phyloP scores from a whole-genome alignment of 2,888 invertebrate genomes.

The Patella ulyssiponensis region DNA sequence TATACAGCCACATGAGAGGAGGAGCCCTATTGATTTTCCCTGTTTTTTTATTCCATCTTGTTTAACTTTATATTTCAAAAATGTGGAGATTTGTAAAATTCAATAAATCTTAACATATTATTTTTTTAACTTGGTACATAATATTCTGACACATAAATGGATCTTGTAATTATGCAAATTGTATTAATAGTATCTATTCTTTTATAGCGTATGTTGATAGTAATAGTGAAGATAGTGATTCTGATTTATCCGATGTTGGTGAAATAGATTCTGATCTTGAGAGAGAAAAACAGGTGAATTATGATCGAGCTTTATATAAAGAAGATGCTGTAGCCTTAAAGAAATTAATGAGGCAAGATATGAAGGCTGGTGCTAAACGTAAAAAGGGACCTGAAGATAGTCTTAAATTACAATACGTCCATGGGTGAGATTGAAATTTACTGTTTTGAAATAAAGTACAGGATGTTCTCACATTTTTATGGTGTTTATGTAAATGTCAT shows the following conservation, averaged over 20 bases:
- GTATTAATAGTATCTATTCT: not conserved
- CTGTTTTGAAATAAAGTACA: too few species aligned
- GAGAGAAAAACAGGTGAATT: conserved; percentile 68
- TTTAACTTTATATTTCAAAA: too few species aligned
- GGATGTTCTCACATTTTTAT: too few species aligned
- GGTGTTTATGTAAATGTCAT: not conserved
- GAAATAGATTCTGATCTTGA: conserved; percentile 72
- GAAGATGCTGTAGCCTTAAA: conserved; percentile 66
- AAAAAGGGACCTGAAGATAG: conserved; percentile 67
- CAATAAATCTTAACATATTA: not conserved
- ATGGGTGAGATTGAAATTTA: conserved; percentile 61
- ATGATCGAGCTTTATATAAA: conserved; percentile 65
- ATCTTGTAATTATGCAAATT: too few species aligned
- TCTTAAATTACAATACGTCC: conserved; percentile 69
- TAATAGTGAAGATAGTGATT: conserved; percentile 71
- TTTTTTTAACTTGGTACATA: not conserved
- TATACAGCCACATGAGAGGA: too few species aligned
- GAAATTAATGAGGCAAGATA: conserved; percentile 60
- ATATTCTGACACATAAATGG: not conserved
- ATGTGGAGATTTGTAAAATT: too few species aligned
- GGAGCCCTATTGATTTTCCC: too few species aligned
- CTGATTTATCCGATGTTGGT: conserved; percentile 70
- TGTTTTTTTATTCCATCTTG: too few species aligned
- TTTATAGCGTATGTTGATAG: conserved; percentile 68
- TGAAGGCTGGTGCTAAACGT: conserved; percentile 66